Conservation (phyloP, 2,888 invertebrate species). For the Sminthurinus aureus region DNA sequence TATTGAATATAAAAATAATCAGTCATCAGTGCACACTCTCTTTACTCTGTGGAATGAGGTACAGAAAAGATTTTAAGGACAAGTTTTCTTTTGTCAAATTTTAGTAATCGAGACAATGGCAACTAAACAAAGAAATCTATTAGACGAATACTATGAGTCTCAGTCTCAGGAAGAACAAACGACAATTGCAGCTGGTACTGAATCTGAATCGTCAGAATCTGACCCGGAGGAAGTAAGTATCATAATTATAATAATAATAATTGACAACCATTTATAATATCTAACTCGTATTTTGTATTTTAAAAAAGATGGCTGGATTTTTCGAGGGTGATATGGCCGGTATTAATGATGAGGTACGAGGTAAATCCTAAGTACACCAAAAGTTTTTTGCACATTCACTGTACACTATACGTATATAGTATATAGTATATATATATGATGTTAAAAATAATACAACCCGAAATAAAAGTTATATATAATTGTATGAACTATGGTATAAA, state of each 20-base stretch:
- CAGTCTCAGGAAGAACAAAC: conserved; percentile 8
- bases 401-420: no score
- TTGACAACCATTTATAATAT: background rate
- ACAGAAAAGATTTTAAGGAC: no score
- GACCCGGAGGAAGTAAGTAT: conserved; percentile 21
- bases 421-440: no score
- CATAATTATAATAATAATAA: conserved; percentile 34
- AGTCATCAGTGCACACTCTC: background rate
- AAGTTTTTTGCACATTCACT: no score
- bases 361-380: background rate
- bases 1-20: no score
- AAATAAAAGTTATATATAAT: no score
- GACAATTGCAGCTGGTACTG: background rate
- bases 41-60: no score
- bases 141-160: conserved; percentile 44
- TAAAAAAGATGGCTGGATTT: conserved; percentile 70
- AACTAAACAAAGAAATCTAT: conserved; percentile 52
- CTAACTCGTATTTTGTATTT: background rate
- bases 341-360: conserved; percentile 65
- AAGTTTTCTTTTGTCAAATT: background rate
- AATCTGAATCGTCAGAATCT: background rate
- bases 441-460: no score
- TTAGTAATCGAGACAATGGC: conserved; percentile 58
- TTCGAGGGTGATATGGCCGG: conserved; percentile 76
- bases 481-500: background rate